Evolutionary conservation across 2,113 vertebrate species (phyloP), one percentile per base, ranked within the genome.

Genomic region (Dromas ardeola): DNA sequence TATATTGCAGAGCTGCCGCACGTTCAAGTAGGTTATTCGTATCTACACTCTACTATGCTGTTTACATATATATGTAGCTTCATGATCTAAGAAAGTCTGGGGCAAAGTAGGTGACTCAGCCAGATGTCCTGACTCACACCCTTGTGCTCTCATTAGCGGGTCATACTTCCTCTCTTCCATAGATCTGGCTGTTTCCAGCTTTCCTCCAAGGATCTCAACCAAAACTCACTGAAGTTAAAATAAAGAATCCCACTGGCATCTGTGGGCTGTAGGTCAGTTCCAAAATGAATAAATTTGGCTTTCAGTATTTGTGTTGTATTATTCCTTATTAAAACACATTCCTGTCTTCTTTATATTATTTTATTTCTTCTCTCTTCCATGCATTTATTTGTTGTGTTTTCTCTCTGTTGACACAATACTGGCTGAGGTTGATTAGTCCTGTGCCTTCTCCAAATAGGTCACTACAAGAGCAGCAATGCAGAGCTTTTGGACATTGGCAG

Each of bases 281-380:
- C 58, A 82, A 85, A 93, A 67, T 36, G 8, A 80, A 87, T 70
- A 82, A 69, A 90, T 92, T 70, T 77, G n/a, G 21, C 20, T 88
- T 84, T 91, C 15, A 17, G 4, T 78, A 50, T 63, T 91, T 86
- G 11, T 81, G 40, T 22, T 91, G 29, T 8, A 45, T 81, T 81
- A 62, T n/a, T 82, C 17, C 49, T 73, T 88, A 92, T 86, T 86
- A 63, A 84, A 86, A 17, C 65, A 74, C 5, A 52, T 85, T 87
- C 7, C 3, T 15, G 0, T 30, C 2, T 1, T 17, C 18, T 29
- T 53, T 13, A 0, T 27, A 3, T 2, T 20, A 29, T 62, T 13
- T 0, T 20, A 4, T 2, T 63, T 4, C 10, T 11, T 53, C 20
- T 81, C 6, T 65, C 19, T 76, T 74, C 43, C 58, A 52, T 73